Percentiles rank a stretch among this genome's conserved stretches.
phyloP scores from a whole-genome alignment of 1,140 invertebrate genomes.

The Gryllus bimaculatus region DNA sequence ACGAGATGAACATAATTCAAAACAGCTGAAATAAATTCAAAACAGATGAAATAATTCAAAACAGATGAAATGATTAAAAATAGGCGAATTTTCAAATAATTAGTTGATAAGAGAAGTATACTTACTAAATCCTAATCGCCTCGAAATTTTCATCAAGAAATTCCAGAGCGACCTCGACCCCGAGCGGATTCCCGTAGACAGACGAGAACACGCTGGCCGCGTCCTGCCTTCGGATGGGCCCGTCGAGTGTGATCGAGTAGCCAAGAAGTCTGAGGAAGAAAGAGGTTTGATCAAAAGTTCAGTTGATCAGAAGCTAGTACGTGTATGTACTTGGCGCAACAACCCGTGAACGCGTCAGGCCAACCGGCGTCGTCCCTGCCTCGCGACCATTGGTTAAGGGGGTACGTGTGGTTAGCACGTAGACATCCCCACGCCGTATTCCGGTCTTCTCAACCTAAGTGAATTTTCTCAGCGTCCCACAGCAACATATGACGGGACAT shows the following conservation, averaged over 20 bases:
- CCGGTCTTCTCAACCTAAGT: no score
- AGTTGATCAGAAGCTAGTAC: no score
- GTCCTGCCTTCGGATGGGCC: conserved; percentile 11
- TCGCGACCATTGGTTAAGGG: no score
- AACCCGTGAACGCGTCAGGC: no score
- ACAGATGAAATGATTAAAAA: background rate
- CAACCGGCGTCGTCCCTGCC: no score
- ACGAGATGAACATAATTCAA: background rate
- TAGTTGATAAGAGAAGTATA: conserved; percentile 13
- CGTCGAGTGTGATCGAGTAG: conserved; percentile 6
- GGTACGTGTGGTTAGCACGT: no score
- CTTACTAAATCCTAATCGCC: background rate
- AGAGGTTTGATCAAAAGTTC: background rate
- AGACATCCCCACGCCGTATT: no score
- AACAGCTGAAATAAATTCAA: no score
- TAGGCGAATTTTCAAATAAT: no score
- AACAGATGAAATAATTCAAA: background rate
- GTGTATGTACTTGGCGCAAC: no score
- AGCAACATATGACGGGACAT: no score
- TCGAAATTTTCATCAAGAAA: conserved; percentile 15
- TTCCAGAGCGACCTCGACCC: conserved; percentile 16
- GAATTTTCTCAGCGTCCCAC: no score
- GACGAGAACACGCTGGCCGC: conserved; percentile 12
- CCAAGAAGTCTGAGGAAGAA: conserved; percentile 14
- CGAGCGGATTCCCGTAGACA: conserved; percentile 15